Percentiles rank a stretch among this genome's conserved stretches.
Conservation (phyloP, 2,888 invertebrate species). For the Dioctria linearis region DNA sequence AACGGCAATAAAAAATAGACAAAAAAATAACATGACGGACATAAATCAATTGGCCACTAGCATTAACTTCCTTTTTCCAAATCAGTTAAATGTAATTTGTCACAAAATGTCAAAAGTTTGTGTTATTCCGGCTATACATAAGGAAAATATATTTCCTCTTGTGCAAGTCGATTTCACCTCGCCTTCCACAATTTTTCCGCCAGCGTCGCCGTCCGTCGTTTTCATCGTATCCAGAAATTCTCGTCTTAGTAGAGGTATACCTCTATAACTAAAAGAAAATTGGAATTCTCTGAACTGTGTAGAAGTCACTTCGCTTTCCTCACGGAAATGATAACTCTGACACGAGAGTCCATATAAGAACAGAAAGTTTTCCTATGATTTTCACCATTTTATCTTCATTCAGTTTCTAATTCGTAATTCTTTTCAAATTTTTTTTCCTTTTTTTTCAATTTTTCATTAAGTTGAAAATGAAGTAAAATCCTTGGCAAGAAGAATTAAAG, state of each 20-base stretch:
- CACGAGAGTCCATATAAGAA: neutral
- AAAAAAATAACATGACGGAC: slow-evolving; percentile 15
- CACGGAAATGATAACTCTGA: slow-evolving; percentile 18
- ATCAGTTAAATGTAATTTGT: slow-evolving; percentile 36
- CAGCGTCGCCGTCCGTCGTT: neutral
- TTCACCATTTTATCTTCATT: slow-evolving; percentile 23
- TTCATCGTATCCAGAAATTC: neutral
- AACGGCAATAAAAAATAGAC: neutral
- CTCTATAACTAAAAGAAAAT: neutral
- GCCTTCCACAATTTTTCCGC: no score
- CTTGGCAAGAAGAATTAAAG: neutral
- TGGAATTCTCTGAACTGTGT: slow-evolving; percentile 1
- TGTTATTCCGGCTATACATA: neutral
- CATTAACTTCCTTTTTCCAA: slow-evolving; percentile 23
- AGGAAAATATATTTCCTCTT: no score
- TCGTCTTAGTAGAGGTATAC: neutral
- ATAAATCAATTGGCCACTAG: slow-evolving; percentile 6
- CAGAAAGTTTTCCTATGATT: neutral
- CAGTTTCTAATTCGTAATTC: slow-evolving; percentile 34
- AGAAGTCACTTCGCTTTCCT: neutral
- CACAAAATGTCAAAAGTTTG: slow-evolving; percentile 29
- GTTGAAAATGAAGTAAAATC: slow-evolving; percentile 24
- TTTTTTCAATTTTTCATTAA: slow-evolving; percentile 13
- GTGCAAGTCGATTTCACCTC: no score
- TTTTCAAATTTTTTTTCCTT: neutral